Evolutionary conservation across 1,140 invertebrate species (phyloP).

Genomic region (Platyscapa corneri): DNA sequence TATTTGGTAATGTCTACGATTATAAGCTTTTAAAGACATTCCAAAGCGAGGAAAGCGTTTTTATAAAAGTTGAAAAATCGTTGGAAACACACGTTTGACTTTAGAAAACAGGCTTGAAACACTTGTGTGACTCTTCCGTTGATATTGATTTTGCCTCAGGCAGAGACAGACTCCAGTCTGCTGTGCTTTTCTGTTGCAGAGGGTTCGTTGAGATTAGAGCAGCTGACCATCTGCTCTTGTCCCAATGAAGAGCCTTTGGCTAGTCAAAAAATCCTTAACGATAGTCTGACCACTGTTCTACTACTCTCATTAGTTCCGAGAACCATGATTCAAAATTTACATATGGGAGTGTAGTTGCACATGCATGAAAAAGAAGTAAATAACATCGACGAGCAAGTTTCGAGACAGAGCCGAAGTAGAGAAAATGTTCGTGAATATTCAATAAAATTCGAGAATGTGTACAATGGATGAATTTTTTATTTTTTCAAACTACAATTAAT

Average conservation of each 20-base stretch:
- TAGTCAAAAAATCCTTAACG: slow-evolving; percentile 23
- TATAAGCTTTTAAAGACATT: not conserved
- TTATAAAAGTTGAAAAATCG: not conserved
- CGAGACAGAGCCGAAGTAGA: not conserved
- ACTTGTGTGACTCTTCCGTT: slow-evolving; percentile 11
- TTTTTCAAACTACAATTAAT: too few relatives aligned
- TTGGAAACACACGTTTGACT: not conserved
- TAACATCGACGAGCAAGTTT: not conserved
- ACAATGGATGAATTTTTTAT: too few relatives aligned
- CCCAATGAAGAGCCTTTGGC: not conserved
- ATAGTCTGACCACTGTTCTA: not conserved
- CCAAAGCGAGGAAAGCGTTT: not conserved
- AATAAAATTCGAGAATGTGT: too few relatives aligned
- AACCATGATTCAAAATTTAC: not conserved
- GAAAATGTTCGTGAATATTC: not conserved
- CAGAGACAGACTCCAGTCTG: not conserved
- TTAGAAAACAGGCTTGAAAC: slow-evolving; percentile 14
- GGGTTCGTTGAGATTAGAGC: slow-evolving; percentile 30
- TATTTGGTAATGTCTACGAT: not conserved
- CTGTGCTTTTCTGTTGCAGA: not conserved
- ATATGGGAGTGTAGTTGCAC: too few relatives aligned
- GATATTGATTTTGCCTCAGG: slow-evolving; percentile 42
- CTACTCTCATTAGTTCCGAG: not conserved
- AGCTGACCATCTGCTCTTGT: not conserved
- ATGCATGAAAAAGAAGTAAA: not conserved